These are phyloP conservation scores for Acipenser transmontanus DNA, from an alignment of 2,797 vertebrate genomes.

Conservation along the genomic window DNA sequence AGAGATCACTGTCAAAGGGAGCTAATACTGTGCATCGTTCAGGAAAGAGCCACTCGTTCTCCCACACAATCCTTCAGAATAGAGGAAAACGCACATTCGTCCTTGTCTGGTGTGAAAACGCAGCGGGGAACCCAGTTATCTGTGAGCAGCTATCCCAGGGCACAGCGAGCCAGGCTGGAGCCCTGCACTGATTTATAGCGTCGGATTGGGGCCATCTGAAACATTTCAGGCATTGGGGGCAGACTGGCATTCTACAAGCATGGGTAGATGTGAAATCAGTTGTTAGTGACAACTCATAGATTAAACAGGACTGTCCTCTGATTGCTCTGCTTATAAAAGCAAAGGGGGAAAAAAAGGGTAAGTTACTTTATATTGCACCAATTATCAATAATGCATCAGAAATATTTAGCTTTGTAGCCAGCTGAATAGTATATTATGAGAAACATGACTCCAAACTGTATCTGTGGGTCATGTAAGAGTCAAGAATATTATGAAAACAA, in stretches of 20 bases:
- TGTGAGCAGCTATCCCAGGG: not conserved
- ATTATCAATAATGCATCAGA: no score
- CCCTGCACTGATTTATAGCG: slow-evolving; percentile 3
- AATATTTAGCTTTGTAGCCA: no score
- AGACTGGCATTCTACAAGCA: not conserved
- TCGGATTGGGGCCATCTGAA: not conserved
- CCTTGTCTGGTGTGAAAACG: no score
- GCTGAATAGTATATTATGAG: no score
- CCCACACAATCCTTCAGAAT: not conserved
- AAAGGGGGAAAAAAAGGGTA: no score
- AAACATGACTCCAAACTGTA: no score
- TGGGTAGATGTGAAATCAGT: slow-evolving; percentile 1
- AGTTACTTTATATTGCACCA: no score
- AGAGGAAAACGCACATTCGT: not conserved
- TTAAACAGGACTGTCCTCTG: no score
- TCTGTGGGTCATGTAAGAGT: no score
- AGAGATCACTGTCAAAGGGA: slow-evolving; percentile 76
- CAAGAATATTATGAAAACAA: no score
- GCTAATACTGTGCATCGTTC: slow-evolving; percentile 7
- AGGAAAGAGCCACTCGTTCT: slow-evolving; percentile 1
- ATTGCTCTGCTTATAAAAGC: no score
- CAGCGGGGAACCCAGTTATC: no score
- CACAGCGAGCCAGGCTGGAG: not conserved
- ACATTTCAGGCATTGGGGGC: not conserved
- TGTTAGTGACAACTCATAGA: not conserved